Evolutionary conservation across 1,140 invertebrate genomes (phyloP), one percentile per base, ranked within the genome.

Genomic region (Diploscapter pachys): DNA sequence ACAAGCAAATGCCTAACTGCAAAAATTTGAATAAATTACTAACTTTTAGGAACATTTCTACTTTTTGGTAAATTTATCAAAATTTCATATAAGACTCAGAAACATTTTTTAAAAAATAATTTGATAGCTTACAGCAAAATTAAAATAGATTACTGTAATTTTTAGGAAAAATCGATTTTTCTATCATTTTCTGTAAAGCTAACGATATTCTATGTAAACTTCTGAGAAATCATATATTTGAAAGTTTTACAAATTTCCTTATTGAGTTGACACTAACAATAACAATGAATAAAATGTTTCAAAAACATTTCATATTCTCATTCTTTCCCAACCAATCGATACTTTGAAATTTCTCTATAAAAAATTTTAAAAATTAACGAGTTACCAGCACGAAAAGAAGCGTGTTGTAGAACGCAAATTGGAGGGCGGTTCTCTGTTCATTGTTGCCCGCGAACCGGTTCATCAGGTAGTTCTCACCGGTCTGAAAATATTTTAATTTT

Each of bases 1-100:
- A 89, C 81, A 89, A 13, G 11, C 57, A 80, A 89, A 78, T 90
- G 89, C 61, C 77, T 5, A 77, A 11, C 77, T 78, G 63, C 55
- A 72, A 77, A n/a, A 31, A 31, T 31, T 31, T 31, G 31, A 31
- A 31, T 31, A 31, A 31, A 31, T 31, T 31, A 31, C 31, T 31
- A 31, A 31, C 31, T 31, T 31, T 31, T 31, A 31, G 31, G 31
- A 31, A 62, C 68, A 77, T 13, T 31, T 31, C 63, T 57, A 57
- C n/a, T 31, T 31, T 1, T 31, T 31, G 31, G 31, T 31, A 31
- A 31, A 31, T 31, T 31, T 31, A 50, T 6, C 11, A 54, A 31
- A 64, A 66, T 70, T 70, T 31, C 9, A 66, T 57, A 31, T 31
- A 31, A 31, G 31, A 31, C 1, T 31, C 31, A 31, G 31, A 31